Conservation (phyloP, 2,888 invertebrate species). For the Plagodis pulveraria region DNA sequence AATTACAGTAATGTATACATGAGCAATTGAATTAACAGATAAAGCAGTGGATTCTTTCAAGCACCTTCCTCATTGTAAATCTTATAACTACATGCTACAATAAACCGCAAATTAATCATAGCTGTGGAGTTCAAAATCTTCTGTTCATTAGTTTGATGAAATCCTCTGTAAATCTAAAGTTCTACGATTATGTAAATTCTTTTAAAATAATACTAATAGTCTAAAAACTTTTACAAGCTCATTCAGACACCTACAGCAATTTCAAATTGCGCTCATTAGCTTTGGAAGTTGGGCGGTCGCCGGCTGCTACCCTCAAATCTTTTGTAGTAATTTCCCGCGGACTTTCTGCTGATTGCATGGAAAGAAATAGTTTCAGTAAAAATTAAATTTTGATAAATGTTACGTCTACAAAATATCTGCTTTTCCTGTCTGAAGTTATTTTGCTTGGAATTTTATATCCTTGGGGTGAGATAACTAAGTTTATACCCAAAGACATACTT, state of each 20-base stretch:
- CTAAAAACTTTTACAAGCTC: conserved; percentile 10
- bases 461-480: neutral
- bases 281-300: conserved; percentile 34
- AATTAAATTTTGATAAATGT: conserved; percentile 16
- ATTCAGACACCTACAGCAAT: conserved; percentile 15
- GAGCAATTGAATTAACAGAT: too few species aligned
- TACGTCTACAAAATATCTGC: neutral
- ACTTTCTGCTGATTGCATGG: conserved; percentile 31
- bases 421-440: conserved; percentile 6
- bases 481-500: conserved; percentile 7
- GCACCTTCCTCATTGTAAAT: too few species aligned
- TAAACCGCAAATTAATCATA: too few species aligned
- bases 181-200: neutral
- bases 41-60: too few species aligned
- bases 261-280: conserved; percentile 20
- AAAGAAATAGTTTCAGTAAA: conserved; percentile 23
- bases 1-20: too few species aligned
- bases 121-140: too few species aligned
- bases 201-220: conserved; percentile 5
- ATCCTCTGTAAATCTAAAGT: neutral
- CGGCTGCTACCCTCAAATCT: conserved; percentile 38
- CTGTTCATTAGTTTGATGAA: too few species aligned
- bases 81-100: too few species aligned
- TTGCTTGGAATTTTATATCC: conserved; percentile 11
- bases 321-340: conserved; percentile 35